A percentile compares a stretch with the other conserved stretches of the same genome.
Conservation (phyloP, 2,888 invertebrate species). For the Sarcophaga rosellei region DNA sequence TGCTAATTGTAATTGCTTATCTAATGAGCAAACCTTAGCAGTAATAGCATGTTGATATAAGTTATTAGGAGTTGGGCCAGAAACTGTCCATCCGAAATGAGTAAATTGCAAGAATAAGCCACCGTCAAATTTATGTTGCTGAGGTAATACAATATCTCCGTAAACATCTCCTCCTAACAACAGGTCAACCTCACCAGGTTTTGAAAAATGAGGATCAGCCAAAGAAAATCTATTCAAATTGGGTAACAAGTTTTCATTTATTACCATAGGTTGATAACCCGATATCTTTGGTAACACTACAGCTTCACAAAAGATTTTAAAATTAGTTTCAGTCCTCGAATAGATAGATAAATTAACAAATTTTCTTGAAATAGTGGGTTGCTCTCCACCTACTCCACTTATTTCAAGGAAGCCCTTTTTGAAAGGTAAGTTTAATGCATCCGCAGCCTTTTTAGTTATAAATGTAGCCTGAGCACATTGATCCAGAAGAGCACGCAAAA, state of each 20-base stretch:
- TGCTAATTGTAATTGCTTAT: conserved; percentile 37
- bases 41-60: conserved; percentile 14
- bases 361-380: neutral
- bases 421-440: conserved; percentile 31
- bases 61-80: conserved; percentile 12
- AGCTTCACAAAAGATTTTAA: conserved; percentile 42
- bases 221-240: conserved; percentile 2
- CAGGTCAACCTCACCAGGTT: conserved; percentile 37
- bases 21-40: conserved; percentile 40
- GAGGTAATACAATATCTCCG: conserved; percentile 48
- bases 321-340: conserved; percentile 25
- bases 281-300: conserved; percentile 45
- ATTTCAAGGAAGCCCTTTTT: conserved; percentile 28
- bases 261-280: conserved; percentile 22
- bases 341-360: conserved; percentile 27
- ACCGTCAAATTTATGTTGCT: conserved; percentile 36
- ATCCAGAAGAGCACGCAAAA: conserved; percentile 43
- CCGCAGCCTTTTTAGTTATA: conserved; percentile 37
- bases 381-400: conserved; percentile 40
- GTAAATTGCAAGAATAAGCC: conserved; percentile 44
- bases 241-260: conserved; percentile 22
- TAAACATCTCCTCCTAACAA: conserved; percentile 51
- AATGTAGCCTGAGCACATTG: conserved; percentile 55
- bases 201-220: conserved; percentile 46
- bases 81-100: conserved; percentile 53